These are phyloP conservation scores for Branchipolynoe longqiensis DNA, from an alignment of 2,888 invertebrate species.

Conservation along the genomic window DNA sequence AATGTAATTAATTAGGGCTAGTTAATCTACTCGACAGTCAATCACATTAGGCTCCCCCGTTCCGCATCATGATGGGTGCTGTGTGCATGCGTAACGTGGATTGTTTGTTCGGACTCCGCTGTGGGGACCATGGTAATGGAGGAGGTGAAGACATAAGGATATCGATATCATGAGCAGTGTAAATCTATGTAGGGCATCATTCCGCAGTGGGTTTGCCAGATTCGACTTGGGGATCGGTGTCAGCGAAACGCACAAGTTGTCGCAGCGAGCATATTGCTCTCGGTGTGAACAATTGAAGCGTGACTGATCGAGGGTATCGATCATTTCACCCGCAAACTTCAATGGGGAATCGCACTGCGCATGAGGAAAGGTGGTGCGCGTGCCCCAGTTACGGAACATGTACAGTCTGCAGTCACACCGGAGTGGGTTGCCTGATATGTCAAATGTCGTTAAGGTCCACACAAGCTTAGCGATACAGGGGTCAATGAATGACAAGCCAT, in stretches of 20 bases:
- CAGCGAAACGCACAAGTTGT: conserved; percentile 22
- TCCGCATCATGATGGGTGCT: too few relatives aligned
- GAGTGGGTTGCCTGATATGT: conserved; percentile 61
- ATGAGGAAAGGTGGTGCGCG: conserved; percentile 57
- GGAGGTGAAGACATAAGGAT: too few relatives aligned
- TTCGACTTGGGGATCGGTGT: conserved; percentile 22
- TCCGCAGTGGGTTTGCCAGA: too few relatives aligned
- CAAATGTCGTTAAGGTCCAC: conserved; percentile 62
- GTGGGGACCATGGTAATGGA: too few relatives aligned
- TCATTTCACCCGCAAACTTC: conserved; percentile 56
- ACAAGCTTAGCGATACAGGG: conserved; percentile 63
- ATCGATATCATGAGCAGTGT: too few relatives aligned
- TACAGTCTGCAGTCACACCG: conserved; percentile 61
- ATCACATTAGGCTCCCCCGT: too few relatives aligned
- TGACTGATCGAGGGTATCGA: conserved; percentile 43
- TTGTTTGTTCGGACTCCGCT: too few relatives aligned
- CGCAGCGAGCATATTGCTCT: conserved; percentile 39
- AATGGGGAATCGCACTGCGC: conserved; percentile 62
- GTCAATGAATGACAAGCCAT: conserved; percentile 61
- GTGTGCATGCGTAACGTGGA: too few relatives aligned
- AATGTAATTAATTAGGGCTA: too few relatives aligned
- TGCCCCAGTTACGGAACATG: conserved; percentile 56
- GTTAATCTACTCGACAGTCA: too few relatives aligned
- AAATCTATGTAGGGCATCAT: too few relatives aligned
- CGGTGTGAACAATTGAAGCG: conserved; percentile 52